A percentile compares a stretch with the other conserved stretches of the same genome.
These are phyloP conservation scores for Drosophila lini DNA, from an alignment of 1,140 invertebrate species.

Conservation along the genomic window DNA sequence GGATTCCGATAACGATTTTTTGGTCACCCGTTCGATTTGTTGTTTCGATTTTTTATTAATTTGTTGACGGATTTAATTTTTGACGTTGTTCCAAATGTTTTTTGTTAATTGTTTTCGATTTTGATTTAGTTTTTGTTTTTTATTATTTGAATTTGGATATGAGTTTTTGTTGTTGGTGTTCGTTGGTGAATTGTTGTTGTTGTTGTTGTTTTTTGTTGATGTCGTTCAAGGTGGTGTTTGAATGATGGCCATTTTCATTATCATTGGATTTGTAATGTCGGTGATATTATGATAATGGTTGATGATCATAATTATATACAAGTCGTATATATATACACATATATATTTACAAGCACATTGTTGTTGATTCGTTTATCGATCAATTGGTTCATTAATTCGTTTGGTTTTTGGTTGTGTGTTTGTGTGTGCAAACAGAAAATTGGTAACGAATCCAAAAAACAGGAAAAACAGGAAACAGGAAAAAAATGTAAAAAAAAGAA, in stretches of 20 bases:
- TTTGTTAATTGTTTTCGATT: slow-evolving; percentile 15
- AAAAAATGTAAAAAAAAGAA: slow-evolving; percentile 58
- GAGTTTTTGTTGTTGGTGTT: slow-evolving; percentile 39
- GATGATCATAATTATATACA: slow-evolving; percentile 35
- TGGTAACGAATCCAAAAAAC: slow-evolving; percentile 70
- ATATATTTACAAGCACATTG: slow-evolving; percentile 65
- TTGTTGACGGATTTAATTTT: slow-evolving; percentile 39
- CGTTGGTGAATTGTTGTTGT: slow-evolving; percentile 42
- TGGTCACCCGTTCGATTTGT: slow-evolving; percentile 18
- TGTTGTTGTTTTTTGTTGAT: slow-evolving; percentile 40
- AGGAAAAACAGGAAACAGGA: slow-evolving; percentile 60
- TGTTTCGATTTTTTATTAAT: slow-evolving; percentile 12
- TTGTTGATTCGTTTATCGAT: slow-evolving; percentile 48
- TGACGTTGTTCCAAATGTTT: slow-evolving; percentile 43
- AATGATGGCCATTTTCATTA: slow-evolving; percentile 37
- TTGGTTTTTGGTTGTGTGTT: slow-evolving; percentile 51
- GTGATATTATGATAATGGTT: slow-evolving; percentile 35
- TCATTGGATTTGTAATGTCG: slow-evolving; percentile 40
- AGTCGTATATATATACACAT: slow-evolving; percentile 38
- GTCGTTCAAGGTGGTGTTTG: slow-evolving; percentile 32
- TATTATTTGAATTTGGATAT: slow-evolving; percentile 32
- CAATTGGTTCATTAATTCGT: slow-evolving; percentile 50
- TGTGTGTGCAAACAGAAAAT: slow-evolving; percentile 71
- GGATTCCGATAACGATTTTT: slow-evolving; percentile 35
- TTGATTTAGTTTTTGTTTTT: slow-evolving; percentile 28